These are phyloP conservation scores for Megatriorchis doriae DNA, from an alignment of 2,113 vertebrate genomes.

Conservation along the genomic window DNA sequence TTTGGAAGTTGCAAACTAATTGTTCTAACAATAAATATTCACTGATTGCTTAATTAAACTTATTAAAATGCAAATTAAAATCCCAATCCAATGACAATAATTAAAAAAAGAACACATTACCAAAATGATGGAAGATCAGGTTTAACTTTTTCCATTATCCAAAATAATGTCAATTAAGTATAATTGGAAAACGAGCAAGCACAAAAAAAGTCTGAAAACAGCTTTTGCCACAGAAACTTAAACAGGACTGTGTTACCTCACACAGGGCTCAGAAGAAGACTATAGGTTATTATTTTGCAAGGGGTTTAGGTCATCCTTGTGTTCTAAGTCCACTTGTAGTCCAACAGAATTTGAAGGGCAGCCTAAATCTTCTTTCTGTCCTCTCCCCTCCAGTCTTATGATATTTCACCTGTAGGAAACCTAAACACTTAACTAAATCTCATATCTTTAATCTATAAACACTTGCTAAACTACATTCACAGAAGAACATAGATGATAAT, in stretches of 20 bases:
- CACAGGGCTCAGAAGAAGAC: neutral
- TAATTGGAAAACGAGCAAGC: slow-evolving; percentile 11
- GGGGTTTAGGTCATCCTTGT: neutral
- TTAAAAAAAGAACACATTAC: neutral
- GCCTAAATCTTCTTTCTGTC: neutral
- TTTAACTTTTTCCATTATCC: slow-evolving; percentile 25
- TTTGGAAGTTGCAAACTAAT: neutral
- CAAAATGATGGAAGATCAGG: neutral
- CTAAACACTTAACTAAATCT: neutral
- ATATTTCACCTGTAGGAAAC: neutral
- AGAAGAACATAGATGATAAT: neutral
- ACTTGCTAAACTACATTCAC: neutral
- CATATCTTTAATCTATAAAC: neutral
- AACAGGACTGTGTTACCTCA: neutral
- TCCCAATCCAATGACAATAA: neutral
- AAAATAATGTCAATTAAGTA: neutral
- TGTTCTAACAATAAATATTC: slow-evolving; percentile 20
- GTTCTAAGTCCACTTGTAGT: neutral
- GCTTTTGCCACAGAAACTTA: neutral
- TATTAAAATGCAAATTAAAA: slow-evolving; percentile 43
- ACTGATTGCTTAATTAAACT: slow-evolving; percentile 16
- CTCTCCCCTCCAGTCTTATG: neutral
- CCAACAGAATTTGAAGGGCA: neutral
- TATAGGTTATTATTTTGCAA: neutral
- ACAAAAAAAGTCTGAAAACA: neutral